Conservation (phyloP, 2,797 vertebrate genomes). For the Scyliorhinus canicula region DNA sequence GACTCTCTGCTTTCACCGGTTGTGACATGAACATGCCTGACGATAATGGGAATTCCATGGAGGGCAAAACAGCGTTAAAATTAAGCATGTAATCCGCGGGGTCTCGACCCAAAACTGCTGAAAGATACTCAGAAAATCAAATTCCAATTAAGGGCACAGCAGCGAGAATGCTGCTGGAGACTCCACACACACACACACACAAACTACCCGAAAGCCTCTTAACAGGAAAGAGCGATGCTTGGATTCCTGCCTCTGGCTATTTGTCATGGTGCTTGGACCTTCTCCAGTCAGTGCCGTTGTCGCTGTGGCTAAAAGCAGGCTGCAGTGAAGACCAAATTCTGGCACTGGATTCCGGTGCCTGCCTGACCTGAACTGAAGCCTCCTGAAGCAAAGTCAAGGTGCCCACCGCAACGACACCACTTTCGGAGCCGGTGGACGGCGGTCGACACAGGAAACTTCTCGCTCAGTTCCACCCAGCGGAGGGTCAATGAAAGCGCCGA, state of each 20-base stretch:
- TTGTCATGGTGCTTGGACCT: not conserved
- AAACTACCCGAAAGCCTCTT: not conserved
- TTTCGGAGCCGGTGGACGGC: not conserved
- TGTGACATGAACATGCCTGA: not conserved
- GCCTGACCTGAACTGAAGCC: not conserved
- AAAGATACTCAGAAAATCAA: not conserved
- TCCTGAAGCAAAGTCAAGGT: not conserved
- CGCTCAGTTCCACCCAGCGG: too few species aligned
- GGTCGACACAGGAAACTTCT: too few species aligned
- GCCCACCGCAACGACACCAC: not conserved
- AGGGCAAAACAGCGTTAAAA: not conserved
- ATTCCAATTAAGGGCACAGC: not conserved
- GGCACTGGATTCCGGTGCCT: not conserved
- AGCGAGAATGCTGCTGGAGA: not conserved
- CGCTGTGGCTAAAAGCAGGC: not conserved
- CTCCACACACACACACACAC: not conserved
- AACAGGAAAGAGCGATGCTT: not conserved
- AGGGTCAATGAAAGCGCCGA: too few species aligned
- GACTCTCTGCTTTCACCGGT: not conserved
- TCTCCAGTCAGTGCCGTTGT: not conserved
- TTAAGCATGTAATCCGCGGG: not conserved
- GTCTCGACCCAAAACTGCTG: not conserved
- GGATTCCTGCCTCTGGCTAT: not conserved
- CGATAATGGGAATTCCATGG: not conserved
- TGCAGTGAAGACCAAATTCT: not conserved